These are phyloP conservation scores for Aegithalos caudatus DNA, from an alignment of 2,113 vertebrate genomes.

Conservation along the genomic window DNA sequence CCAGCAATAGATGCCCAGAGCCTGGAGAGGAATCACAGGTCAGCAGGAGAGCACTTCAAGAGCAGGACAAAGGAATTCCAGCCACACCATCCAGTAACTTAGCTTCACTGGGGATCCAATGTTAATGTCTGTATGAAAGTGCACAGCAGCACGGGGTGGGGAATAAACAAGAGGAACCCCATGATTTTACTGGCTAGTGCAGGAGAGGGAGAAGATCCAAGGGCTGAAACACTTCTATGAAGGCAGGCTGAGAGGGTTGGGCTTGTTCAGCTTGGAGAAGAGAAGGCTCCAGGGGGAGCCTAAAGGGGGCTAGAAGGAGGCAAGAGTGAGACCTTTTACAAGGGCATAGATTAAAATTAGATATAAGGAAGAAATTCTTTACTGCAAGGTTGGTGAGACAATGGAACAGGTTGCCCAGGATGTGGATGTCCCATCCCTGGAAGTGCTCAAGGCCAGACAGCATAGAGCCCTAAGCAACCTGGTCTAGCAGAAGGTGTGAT, in stretches of 20 bases:
- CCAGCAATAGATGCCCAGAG: background rate
- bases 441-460: background rate
- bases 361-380: background rate
- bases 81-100: background rate
- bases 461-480: background rate
- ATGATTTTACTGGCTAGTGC: background rate
- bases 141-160: fast-evolving
- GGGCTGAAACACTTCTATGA: background rate
- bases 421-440: background rate
- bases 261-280: background rate
- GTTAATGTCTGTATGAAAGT: too few species aligned
- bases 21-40: background rate
- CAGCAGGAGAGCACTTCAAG: background rate
- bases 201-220: background rate
- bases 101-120: background rate
- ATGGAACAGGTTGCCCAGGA: background rate
- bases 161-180: background rate
- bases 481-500: background rate
- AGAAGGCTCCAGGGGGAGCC: background rate
- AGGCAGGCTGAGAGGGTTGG: background rate
- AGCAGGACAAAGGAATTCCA: background rate
- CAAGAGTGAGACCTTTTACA: background rate
- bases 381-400: background rate
- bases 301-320: background rate
- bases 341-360: background rate